phyloP scores from a whole-genome alignment of 2,888 invertebrate species.

The Meghimatium bilineatum region DNA sequence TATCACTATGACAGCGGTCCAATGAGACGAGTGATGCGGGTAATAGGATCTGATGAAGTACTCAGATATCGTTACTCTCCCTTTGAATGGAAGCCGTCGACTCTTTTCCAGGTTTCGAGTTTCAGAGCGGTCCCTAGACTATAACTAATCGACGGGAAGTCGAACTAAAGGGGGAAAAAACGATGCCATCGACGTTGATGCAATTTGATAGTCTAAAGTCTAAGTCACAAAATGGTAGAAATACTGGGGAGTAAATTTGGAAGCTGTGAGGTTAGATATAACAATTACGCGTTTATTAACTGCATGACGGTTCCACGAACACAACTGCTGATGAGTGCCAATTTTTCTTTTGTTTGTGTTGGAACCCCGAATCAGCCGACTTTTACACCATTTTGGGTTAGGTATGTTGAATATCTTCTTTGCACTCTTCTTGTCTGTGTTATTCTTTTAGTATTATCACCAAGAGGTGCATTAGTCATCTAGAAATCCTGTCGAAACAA shows the following conservation, averaged over 20 bases:
- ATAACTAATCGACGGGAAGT: neutral
- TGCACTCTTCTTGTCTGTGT: too few relatives aligned
- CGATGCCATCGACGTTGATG: neutral
- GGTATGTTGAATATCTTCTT: too few relatives aligned
- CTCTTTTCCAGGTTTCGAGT: neutral
- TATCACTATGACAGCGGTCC: neutral
- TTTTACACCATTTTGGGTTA: too few relatives aligned
- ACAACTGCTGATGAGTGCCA: neutral
- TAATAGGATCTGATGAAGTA: neutral
- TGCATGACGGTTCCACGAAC: neutral
- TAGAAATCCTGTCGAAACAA: too few relatives aligned
- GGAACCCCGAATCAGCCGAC: neutral
- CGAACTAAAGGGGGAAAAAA: neutral
- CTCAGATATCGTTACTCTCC: neutral
- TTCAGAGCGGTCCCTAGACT: neutral
- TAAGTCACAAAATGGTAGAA: too few relatives aligned
- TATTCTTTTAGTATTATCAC: too few relatives aligned
- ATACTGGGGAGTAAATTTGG: neutral
- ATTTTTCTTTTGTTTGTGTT: neutral
- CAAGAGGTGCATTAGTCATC: too few relatives aligned
- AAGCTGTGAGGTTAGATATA: neutral
- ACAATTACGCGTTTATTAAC: neutral
- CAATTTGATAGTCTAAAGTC: neutral
- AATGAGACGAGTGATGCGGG: neutral
- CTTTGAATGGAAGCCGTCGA: conserved; percentile 3